Base-by-base conservation (phyloP, 2,113 vertebrate species). In the Brachyistius frenatus region DNA sequence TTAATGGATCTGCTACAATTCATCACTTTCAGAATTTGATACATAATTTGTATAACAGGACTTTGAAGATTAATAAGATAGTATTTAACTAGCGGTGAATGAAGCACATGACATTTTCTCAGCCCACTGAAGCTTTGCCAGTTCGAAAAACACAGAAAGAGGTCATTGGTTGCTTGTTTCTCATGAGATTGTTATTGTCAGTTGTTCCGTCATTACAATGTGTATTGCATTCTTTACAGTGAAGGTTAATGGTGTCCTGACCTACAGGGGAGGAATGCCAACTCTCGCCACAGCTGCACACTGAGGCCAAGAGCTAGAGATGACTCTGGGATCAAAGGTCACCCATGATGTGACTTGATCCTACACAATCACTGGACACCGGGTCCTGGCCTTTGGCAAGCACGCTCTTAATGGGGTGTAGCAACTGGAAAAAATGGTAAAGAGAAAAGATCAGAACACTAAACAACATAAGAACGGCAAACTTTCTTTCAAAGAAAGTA, bases 281-380 rank as follows among this genome's bases (percentile, higher is more conserved):
- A 89, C 85, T 84, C 88, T 86, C 73, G 73, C 86, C 90, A 80
- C 93, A 92, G 92, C 93, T 94, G 93, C 88, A 91, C 67, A 76
- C 88, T 88, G 4, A 86, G 57, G 80, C 83, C 85, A 79, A 91
- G 63, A 80, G 69, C 74, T 78, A 75, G 77, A 67, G 80, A 76
- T 73, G 75, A 84, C 82, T 36, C 50, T 56, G 62, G 82, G 91
- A 52, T 93, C 91, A 93, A 74, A 94, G 93, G 88, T 93, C 89
- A 83, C 41, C 69, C 71, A 86, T 82, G 90, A 93, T 89, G 90
- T 91, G 91, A 92, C 90, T 92, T 80, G 92, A 90, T 91, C 91
- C 88, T 79, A 74, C 37, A 85, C 87, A 88, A 89, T 93, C 92
- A 89, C 86, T 92, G 83, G 76, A 76, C 73, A 72, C 70, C 61